Evolutionary conservation across 2,888 invertebrate species (phyloP).

Genomic region (Drosophila eohydei): DNA sequence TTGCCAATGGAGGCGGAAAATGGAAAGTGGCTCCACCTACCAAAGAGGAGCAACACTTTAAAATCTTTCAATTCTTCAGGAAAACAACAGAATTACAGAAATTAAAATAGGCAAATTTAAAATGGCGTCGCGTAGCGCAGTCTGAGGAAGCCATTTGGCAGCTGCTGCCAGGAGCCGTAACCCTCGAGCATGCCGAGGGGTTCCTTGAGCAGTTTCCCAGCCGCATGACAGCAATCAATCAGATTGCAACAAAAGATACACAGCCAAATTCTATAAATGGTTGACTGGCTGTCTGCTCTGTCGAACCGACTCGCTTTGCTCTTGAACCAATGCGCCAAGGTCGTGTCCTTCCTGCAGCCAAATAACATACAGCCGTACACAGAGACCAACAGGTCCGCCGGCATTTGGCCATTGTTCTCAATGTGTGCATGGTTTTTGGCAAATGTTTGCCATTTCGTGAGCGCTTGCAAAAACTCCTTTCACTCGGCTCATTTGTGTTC

Average conservation of each 20-base stretch:
- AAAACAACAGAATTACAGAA: conserved; percentile 1
- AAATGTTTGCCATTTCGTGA: conserved; percentile 71
- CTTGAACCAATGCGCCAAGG: conserved; percentile 68
- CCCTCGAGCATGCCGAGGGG: conserved; percentile 14
- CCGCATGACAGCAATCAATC: conserved; percentile 77
- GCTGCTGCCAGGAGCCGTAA: conserved; percentile 54
- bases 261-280: conserved; percentile 68
- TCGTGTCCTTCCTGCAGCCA: conserved; percentile 66
- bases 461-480: conserved; percentile 68
- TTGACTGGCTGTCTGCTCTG: conserved; percentile 27
- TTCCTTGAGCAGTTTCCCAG: conserved; percentile 32
- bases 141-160: conserved; percentile 42
- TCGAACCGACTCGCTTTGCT: conserved; percentile 34
- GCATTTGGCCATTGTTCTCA: conserved; percentile 58
- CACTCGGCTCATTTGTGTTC: conserved; percentile 72
- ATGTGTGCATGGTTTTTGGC: conserved; percentile 60
- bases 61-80: conserved; percentile 45
- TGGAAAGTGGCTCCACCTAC: conserved; percentile 73
- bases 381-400: conserved; percentile 67
- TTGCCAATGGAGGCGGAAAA: conserved; percentile 58
- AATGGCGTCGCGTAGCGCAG: conserved; percentile 52
- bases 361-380: conserved; percentile 4
- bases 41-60: conserved; percentile 27
- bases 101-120: conserved; percentile 47
- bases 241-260: conserved; percentile 77